Evolutionary conservation across 2,888 invertebrate genomes (phyloP), one percentile per base, ranked within the genome.

Genomic region (Alcis repandata): DNA sequence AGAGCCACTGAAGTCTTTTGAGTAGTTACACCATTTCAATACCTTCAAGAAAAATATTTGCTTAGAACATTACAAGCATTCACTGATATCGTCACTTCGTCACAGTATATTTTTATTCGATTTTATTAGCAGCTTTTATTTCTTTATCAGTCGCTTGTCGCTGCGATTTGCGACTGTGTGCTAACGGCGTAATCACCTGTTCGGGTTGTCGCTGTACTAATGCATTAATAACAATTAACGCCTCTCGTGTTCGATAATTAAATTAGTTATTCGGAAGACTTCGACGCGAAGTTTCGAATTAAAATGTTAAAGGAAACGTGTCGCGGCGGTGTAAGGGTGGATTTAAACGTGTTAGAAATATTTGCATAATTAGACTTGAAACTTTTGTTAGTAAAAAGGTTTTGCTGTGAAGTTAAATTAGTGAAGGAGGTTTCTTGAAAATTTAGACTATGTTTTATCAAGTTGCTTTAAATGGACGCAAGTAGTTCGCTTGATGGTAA

Each of bases 211-310:
- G 65, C 64, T 79, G 79, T 79, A 82, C 80, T 84, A 80, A 82
- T 84, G 79, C 80, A 82, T 82, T 84, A 80, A 82, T 84, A 79
- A 82, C 84, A 85, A 85, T 85, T 84, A 85, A 77, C 77, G 71
- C 72, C 69, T 79, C 82, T 79, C 80, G 80, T 79, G 80, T 80
- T 80, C 79, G 80, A 85, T 85, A 86, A 85, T 84, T 85, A 80
- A 85, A 85, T 84, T 80, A 74, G 75, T 78, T 78, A 77, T 79
- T 79, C 78, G 22, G 15, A 27, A 73, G 69, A 73, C 78, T 78
- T 79, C 79, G 71, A 68, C 74, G 79, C 74, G 73, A 73, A 79
- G 82, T 80, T 81, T 73, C 56, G 76, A 78, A 82, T 83, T 83
- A 79, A 79, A 82, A 79, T 76, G 75, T 78, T 76, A 74, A 68